Base-by-base conservation (phyloP, 2,113 vertebrate genomes). In the Thunnus maccoyii region DNA sequence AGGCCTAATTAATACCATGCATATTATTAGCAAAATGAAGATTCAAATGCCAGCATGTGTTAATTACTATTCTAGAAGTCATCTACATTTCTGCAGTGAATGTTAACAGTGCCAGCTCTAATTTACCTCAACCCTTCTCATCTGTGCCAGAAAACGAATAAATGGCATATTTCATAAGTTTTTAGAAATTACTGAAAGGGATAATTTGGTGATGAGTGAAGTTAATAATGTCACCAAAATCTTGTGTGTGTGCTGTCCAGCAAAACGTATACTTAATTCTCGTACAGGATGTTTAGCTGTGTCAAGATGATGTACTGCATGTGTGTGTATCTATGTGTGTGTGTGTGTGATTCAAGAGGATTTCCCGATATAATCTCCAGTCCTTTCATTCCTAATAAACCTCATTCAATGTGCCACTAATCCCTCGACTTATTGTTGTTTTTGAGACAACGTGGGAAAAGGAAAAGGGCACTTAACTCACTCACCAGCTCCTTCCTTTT, bases 1-100 rank as follows among this genome's bases (percentile, higher is more conserved):
- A 65, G 85, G 67, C 83, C 86, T 95, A 94, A 94, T 95, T 96
- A 96, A 94, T 92, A 92, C 69, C 90, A 93, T 89, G 89, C 94
- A 92, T 95, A 92, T 89, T 86, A 95, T 96, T 95, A 95, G 82
- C 87, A 90, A 92, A 92, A 80, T 88, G 91, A 86, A 90, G 87
- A 94, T 81, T 93, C 90, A 91, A 95, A 93, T 92, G 89, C 86
- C 88, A 80, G 82, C 70, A 90, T 90, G 88, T 69, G 85, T 94
- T 96, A 93, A 94, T 93, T 94, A 93, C 89, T 86, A 84, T 84
- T 62, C 80, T 68, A 84, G 79, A 87, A 88, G 87, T 91, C 76
- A 91, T 36, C 70, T 87, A 25, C 58, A 85, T 85, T 88, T 89
- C 78, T 70, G 62, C 76, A 72, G 36, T 87, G 81, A 91, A 91